Evolutionary conservation across 2,888 invertebrate species (phyloP), one percentile per base, ranked within the genome.

Genomic region (Patella pellucida): DNA sequence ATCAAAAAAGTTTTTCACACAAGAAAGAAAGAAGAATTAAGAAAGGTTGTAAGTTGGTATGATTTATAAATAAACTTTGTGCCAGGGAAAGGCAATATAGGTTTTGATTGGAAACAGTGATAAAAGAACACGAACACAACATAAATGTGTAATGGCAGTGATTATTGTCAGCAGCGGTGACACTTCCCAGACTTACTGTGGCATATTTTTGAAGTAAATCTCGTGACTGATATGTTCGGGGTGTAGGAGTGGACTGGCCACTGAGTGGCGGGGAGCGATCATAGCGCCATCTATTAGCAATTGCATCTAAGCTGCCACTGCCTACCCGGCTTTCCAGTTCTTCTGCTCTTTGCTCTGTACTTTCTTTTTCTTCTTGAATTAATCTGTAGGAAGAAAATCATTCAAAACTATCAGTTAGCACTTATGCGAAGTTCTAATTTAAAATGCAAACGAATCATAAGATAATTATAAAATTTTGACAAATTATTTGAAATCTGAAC

Each of bases 321-420:
- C 90, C 98, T 83, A 98, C 96, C 87, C 97, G 94, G 81, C 96
- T 97, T 92, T 99, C 99, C 80, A 99, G 93, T 91, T 99, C 99
- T 92, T 99, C 99, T 0, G 99, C 99, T 69, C 98, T 92, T 7
- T 97, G 97, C 92, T 99, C 99, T 0, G 99, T 91, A 54, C 86
- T 90, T 74, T 92, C 91, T 84, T 98, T 98, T 92, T 98, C 98
- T 92, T 98, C 97, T 93, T 98, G 96, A 74, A 94, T 93, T 81
- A 93, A 86, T 81, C 92, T 92, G 86, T 1, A 81, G 82, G 27
- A 62, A 31, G 50, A 69, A 71, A 71, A 71, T n/a, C 41, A 62
- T 62, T 12, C 7, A 62, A 19, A 3, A 56, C 3, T 9, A 16
- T n/a, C 54, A 54, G n/a, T 54, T 16, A 54, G n/a, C 16, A 69